Conservation (phyloP, 2,797 vertebrate genomes). For the Cyprinella venusta region DNA sequence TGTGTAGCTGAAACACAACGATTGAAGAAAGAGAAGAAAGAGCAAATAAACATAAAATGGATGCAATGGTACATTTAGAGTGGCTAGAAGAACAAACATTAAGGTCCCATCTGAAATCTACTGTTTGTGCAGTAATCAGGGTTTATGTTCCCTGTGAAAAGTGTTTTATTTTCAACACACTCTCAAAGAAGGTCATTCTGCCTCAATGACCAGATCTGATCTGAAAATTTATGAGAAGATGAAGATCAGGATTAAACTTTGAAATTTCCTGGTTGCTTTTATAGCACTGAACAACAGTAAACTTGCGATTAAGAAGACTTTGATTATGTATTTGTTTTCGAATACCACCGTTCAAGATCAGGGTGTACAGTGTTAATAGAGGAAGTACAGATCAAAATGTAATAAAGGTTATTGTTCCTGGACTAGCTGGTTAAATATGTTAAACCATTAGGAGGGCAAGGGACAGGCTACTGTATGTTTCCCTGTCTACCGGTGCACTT, state of each 20-base stretch:
- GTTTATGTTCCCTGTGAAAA: constrained; percentile 1
- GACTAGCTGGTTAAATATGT: not conserved
- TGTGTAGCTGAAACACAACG: constrained; percentile 85
- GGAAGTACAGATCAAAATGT: constrained; percentile 1
- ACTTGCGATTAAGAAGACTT: not conserved
- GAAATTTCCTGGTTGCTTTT: not conserved
- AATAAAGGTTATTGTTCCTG: not conserved
- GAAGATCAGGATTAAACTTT: not conserved
- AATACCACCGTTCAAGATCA: not conserved
- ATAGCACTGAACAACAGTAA: not conserved
- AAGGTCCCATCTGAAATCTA: constrained; percentile 8
- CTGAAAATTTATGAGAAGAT: not conserved
- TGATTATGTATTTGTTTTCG: not conserved
- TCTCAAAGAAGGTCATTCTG: constrained; percentile 8
- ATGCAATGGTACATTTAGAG: not conserved
- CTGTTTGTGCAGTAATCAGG: constrained; percentile 18
- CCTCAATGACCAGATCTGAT: not conserved
- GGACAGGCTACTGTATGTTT: not conserved
- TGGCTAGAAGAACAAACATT: constrained; percentile 31
- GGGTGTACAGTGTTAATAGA: not conserved
- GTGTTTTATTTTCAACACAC: not conserved
- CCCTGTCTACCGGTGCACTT: not conserved
- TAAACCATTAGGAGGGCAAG: not conserved
- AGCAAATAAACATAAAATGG: not conserved
- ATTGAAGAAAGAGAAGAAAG: not conserved